A percentile compares a stretch with the other conserved stretches of the same genome.
phyloP scores from a whole-genome alignment of 1,140 invertebrate genomes.

The Portunus trituberculatus region DNA sequence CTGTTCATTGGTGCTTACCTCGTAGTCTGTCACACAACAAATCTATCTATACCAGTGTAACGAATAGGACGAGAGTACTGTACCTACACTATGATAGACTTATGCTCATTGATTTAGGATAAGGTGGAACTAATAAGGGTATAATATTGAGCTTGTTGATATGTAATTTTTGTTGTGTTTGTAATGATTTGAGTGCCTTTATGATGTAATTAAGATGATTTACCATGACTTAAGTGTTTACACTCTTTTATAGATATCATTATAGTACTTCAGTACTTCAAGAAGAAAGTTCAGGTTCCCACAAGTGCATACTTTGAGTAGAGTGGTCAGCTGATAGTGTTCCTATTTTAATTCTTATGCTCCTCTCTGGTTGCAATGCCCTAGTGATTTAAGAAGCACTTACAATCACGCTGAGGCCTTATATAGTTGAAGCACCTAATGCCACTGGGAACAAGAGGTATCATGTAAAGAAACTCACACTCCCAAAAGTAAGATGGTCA shows the following conservation, averaged over 20 bases:
- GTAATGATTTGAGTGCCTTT: constrained; percentile 75
- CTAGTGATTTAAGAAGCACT: constrained; percentile 68
- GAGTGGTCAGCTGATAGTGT: constrained; percentile 54
- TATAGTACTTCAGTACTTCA: not conserved
- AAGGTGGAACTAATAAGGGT: constrained; percentile 70
- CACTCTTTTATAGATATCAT: constrained; percentile 56
- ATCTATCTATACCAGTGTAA: constrained; percentile 47
- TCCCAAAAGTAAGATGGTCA: not conserved
- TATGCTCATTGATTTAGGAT: constrained; percentile 65
- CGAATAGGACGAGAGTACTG: not conserved
- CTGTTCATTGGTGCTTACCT: constrained; percentile 68
- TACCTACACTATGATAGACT: constrained; percentile 41
- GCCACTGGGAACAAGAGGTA: constrained; percentile 54
- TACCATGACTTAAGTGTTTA: constrained; percentile 34
- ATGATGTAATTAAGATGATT: constrained; percentile 68
- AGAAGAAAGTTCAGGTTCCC: constrained; percentile 25
- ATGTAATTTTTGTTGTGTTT: constrained; percentile 67
- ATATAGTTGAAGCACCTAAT: constrained; percentile 57
- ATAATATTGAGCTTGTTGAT: constrained; percentile 61
- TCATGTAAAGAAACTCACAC: not conserved
- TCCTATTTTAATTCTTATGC: constrained; percentile 59
- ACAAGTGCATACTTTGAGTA: constrained; percentile 38
- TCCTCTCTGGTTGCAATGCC: constrained; percentile 52
- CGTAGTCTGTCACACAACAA: constrained; percentile 46
- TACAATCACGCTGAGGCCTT: constrained; percentile 71